A percentile compares a stretch with the other conserved stretches of the same genome.
Evolutionary conservation across 2,113 vertebrate species (phyloP).

Genomic region (Budorcas taxicolor): DNA sequence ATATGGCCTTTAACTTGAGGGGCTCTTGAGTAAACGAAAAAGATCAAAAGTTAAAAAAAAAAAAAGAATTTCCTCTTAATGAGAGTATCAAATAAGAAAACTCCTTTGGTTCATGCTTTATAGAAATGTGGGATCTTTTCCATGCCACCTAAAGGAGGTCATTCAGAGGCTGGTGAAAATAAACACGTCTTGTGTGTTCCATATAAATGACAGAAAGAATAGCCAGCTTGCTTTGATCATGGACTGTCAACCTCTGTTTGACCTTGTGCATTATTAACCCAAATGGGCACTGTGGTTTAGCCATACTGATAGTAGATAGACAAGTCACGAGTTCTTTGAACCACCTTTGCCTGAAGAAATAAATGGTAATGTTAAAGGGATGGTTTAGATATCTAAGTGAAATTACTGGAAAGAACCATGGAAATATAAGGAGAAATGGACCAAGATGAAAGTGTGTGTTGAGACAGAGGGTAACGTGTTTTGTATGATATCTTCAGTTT

Average conservation of each 20-base stretch:
- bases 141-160: conserved; percentile 62
- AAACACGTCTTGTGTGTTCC: conserved; percentile 71
- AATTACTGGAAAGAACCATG: neutral
- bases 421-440: neutral
- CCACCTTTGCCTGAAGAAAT: neutral
- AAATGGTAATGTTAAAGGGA: neutral
- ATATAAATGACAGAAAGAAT: conserved; percentile 59
- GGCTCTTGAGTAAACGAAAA: conserved; percentile 49
- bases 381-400: neutral
- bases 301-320: neutral
- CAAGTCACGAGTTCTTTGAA: neutral
- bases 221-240: conserved; percentile 66
- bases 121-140: conserved; percentile 57
- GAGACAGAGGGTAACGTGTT: neutral
- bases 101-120: conserved; percentile 42
- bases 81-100: conserved; percentile 51
- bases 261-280: conserved; percentile 55
- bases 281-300: conserved; percentile 41
- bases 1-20: conserved; percentile 47
- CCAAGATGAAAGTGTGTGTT: neutral
- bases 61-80: conserved; percentile 54
- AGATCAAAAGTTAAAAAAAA: conserved; percentile 70
- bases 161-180: conserved; percentile 59
- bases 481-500: neutral
- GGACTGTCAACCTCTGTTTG: conserved; percentile 51